Evolutionary conservation across 2,888 invertebrate genomes (phyloP).

Genomic region (Noctuana brunneofusca): DNA sequence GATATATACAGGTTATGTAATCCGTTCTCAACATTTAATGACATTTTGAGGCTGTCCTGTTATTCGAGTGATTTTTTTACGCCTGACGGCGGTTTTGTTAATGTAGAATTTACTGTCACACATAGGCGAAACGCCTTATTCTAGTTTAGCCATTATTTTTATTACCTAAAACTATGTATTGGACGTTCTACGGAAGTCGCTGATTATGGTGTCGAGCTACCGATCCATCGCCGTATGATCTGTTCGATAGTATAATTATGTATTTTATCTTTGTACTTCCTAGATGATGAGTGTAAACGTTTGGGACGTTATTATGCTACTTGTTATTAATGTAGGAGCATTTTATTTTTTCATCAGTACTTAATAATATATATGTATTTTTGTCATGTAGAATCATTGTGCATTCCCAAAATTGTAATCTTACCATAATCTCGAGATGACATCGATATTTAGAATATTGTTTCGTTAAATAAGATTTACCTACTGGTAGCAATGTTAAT

Average conservation of each 20-base stretch:
- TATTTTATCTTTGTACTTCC: slow-evolving; percentile 64
- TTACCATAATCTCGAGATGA: slow-evolving; percentile 72
- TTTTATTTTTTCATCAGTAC: slow-evolving; percentile 74
- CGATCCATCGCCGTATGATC: slow-evolving; percentile 42
- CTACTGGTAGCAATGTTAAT: slow-evolving; percentile 70
- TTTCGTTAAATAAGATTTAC: slow-evolving; percentile 76
- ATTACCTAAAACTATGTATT: slow-evolving; percentile 72
- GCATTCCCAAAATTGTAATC: slow-evolving; percentile 80
- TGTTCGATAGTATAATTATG: slow-evolving; percentile 45
- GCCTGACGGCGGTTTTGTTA: slow-evolving; percentile 9
- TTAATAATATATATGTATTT: slow-evolving; percentile 75
- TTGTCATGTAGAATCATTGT: slow-evolving; percentile 73
- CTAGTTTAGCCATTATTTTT: slow-evolving; percentile 64
- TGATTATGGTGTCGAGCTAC: slow-evolving; percentile 39
- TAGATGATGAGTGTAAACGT: slow-evolving; percentile 55
- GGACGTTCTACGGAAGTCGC: slow-evolving; percentile 47
- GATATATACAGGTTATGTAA: slow-evolving; percentile 26
- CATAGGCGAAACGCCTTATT: slow-evolving; percentile 24
- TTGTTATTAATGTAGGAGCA: slow-evolving; percentile 65
- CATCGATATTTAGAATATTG: slow-evolving; percentile 76
- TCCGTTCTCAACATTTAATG: slow-evolving; percentile 6
- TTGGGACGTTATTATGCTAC: slow-evolving; percentile 61
- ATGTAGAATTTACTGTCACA: slow-evolving; percentile 21
- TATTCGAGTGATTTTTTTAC: slow-evolving; percentile 13
- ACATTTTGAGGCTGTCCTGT: slow-evolving; percentile 10